A percentile compares a stretch with the other conserved stretches of the same genome.
Conservation (phyloP, 2,113 vertebrate species). For the Eonycteris spelaea region DNA sequence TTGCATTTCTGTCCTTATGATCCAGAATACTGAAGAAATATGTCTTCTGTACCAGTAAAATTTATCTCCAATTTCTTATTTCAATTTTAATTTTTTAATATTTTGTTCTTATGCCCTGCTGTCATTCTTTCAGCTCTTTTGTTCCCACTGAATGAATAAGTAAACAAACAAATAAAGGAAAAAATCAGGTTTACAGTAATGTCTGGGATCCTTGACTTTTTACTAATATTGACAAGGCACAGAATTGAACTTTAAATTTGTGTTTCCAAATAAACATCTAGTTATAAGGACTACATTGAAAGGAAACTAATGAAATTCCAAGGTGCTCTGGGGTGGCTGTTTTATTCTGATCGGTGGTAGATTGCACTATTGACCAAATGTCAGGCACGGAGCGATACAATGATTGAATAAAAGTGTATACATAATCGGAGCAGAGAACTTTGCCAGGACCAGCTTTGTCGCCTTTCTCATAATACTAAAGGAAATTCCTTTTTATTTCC, state of each 20-base stretch:
- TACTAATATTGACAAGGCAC: slow-evolving; percentile 74
- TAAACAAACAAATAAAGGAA: background rate
- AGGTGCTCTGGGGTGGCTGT: slow-evolving; percentile 87
- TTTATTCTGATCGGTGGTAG: slow-evolving; percentile 93
- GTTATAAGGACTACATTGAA: slow-evolving; percentile 86
- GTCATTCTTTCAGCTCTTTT: background rate
- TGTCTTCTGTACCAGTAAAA: background rate
- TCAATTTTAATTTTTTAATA: slow-evolving; percentile 8
- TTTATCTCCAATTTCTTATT: background rate
- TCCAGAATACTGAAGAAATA: background rate
- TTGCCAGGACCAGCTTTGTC: slow-evolving; percentile 83
- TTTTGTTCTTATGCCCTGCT: background rate
- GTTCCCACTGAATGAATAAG: slow-evolving; percentile 35
- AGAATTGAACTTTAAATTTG: slow-evolving; percentile 80
- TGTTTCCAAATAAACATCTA: slow-evolving; percentile 86
- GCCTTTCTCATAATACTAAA: slow-evolving; percentile 79
- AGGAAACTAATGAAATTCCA: slow-evolving; percentile 93
- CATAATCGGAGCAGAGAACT: slow-evolving; percentile 90
- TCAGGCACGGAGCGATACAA: slow-evolving; percentile 86
- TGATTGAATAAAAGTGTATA: slow-evolving; percentile 95
- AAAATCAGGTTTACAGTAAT: slow-evolving; percentile 51
- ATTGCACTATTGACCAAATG: slow-evolving; percentile 98
- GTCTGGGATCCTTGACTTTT: slow-evolving; percentile 65
- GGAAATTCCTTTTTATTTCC: slow-evolving; percentile 78
- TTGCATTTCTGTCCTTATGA: background rate